Conservation (phyloP, 2,888 invertebrate genomes). For the Cryptocephalus moraei region DNA sequence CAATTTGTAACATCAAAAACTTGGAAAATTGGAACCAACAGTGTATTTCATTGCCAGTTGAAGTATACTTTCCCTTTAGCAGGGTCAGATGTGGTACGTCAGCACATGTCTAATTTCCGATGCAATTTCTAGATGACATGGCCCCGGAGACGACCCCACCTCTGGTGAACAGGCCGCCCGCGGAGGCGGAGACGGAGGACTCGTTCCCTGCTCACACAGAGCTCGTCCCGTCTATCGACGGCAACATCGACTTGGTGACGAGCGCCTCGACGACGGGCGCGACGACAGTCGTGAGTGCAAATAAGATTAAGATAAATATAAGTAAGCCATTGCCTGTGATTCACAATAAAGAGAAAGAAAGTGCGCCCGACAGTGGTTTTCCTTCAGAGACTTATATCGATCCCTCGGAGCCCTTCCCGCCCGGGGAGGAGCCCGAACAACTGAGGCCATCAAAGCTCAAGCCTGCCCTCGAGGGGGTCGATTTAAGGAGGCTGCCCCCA, state of each 20-base stretch:
- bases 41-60: too few relatives aligned
- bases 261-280: constrained; percentile 12
- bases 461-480: constrained; percentile 52
- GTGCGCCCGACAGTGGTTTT: constrained; percentile 9
- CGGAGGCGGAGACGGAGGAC: constrained; percentile 2
- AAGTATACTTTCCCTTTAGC: too few relatives aligned
- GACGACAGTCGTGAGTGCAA: constrained; percentile 29
- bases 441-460: constrained; percentile 51
- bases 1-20: too few relatives aligned
- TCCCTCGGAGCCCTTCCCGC: constrained; percentile 45
- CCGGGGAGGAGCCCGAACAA: constrained; percentile 45
- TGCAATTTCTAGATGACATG: constrained; percentile 1
- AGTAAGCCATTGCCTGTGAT: constrained; percentile 52
- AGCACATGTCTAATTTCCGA: too few relatives aligned
- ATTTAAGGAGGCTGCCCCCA: constrained; percentile 61
- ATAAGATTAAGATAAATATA: constrained; percentile 74
- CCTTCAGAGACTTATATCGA: constrained; percentile 20
- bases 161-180: not conserved
- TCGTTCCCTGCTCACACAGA: constrained; percentile 41
- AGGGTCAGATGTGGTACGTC: too few relatives aligned
- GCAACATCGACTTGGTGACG: constrained; percentile 53
- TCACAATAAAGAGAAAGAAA: constrained; percentile 24
- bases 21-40: too few relatives aligned
- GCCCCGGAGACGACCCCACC: not conserved
- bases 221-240: constrained; percentile 61